Percentiles rank a stretch among this genome's conserved stretches.
These are phyloP conservation scores for Eupleurogrammus muticus DNA, from an alignment of 2,797 vertebrate species.

Conservation along the genomic window DNA sequence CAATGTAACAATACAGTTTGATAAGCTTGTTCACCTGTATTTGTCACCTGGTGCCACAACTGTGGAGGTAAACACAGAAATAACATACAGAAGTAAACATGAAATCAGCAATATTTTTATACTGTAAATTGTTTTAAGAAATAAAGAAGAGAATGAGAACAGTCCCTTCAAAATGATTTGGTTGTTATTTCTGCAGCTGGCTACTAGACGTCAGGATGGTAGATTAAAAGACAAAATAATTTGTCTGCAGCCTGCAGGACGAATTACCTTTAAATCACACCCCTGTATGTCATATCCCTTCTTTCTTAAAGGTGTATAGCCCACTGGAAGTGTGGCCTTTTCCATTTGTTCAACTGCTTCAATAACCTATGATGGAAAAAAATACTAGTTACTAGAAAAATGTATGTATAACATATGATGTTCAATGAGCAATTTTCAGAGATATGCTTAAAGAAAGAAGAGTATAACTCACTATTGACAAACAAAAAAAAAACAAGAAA, in stretches of 20 bases:
- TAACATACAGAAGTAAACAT: neutral
- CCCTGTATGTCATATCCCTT: no score
- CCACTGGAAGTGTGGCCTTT: no score
- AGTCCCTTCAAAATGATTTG: neutral
- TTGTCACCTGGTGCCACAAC: neutral
- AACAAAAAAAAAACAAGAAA: no score
- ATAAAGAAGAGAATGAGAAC: neutral
- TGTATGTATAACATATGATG: no score
- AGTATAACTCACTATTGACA: no score
- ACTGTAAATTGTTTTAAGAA: neutral
- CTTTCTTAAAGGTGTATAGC: no score
- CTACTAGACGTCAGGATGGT: conserved; percentile 75
- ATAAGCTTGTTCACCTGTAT: neutral
- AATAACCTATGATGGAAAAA: no score
- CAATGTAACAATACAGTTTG: neutral
- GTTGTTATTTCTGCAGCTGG: neutral
- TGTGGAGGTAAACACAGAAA: neutral
- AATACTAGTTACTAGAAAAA: no score
- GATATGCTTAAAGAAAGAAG: no score
- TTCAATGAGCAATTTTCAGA: no score
- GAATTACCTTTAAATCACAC: no score
- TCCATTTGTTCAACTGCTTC: no score
- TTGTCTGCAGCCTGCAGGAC: conserved; percentile 26
- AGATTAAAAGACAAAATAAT: conserved; percentile 22
- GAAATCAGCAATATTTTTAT: neutral